phyloP scores from a whole-genome alignment of 2,797 vertebrate genomes.

The Danio tinwini region DNA sequence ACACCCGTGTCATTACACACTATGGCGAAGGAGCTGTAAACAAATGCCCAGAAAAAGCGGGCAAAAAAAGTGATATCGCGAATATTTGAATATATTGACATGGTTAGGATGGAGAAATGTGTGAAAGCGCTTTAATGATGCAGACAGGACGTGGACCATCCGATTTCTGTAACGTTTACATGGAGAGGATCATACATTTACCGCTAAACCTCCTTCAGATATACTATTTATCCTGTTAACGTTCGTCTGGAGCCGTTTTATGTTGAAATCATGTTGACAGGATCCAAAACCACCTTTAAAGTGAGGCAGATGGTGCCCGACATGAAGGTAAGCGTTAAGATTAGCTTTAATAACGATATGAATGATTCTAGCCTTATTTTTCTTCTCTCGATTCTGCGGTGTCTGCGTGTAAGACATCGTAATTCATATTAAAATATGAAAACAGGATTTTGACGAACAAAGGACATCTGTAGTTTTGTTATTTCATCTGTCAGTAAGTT shows the following conservation, averaged over 20 bases:
- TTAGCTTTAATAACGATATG: neutral
- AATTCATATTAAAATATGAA: neutral
- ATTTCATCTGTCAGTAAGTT: neutral
- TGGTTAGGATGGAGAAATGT: neutral
- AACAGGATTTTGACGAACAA: too few relatives aligned
- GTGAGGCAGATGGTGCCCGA: constrained; percentile 84
- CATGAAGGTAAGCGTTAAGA: constrained; percentile 77
- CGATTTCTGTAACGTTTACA: constrained; percentile 2
- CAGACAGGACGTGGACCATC: neutral
- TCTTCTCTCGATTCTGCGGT: neutral
- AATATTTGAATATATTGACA: neutral
- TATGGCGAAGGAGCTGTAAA: constrained; percentile 73
- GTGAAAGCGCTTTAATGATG: constrained; percentile 7
- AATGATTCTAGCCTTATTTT: neutral
- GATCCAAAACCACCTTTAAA: constrained; percentile 86
- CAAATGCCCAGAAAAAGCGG: constrained; percentile 54
- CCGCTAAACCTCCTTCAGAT: neutral
- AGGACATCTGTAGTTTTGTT: neutral
- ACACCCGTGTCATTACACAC: constrained; percentile 67
- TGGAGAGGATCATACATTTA: constrained; percentile 32
- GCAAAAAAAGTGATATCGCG: neutral
- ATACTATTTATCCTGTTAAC: neutral
- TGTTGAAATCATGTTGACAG: constrained; percentile 78
- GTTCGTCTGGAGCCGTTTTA: neutral
- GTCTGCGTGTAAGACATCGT: neutral